Evolutionary conservation across 1,140 invertebrate species (phyloP).

Genomic region (Andrena cerasifolii): DNA sequence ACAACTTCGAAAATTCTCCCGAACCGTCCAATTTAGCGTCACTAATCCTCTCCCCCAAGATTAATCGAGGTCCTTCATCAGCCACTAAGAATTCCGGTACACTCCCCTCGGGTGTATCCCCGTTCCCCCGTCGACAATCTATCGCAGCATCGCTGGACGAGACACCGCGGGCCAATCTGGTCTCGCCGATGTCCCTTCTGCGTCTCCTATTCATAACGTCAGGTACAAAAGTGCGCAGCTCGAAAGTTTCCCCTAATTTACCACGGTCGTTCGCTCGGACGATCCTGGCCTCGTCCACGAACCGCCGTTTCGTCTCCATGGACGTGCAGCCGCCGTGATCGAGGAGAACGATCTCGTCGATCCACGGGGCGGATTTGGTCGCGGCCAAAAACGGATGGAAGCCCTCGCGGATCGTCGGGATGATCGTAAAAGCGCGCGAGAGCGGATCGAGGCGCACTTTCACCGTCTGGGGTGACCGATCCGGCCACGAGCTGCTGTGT

Average conservation of each 20-base stretch:
- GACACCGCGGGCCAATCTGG: slow-evolving; percentile 15
- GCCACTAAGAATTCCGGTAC: slow-evolving; percentile 1
- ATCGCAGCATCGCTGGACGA: slow-evolving; percentile 3
- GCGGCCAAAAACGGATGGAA: slow-evolving; percentile 33
- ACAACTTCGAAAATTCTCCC: too few relatives aligned
- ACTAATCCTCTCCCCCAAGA: background rate
- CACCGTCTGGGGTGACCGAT: slow-evolving; percentile 63
- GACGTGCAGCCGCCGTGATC: slow-evolving; percentile 35
- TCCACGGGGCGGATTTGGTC: slow-evolving; percentile 2
- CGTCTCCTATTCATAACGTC: slow-evolving; percentile 1
- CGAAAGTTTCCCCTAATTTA: slow-evolving; percentile 21
- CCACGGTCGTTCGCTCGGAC: background rate
- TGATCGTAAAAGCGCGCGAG: slow-evolving; percentile 72
- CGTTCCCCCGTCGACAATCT: background rate
- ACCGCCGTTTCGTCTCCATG: slow-evolving; percentile 30
- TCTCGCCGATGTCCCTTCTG: background rate
- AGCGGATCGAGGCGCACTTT: slow-evolving; percentile 70
- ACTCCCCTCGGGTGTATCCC: background rate
- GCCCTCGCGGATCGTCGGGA: slow-evolving; percentile 60
- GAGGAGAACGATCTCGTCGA: slow-evolving; percentile 52
- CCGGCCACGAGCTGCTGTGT: slow-evolving; percentile 73
- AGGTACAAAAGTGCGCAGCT: slow-evolving; percentile 12
- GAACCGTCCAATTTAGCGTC: too few relatives aligned
- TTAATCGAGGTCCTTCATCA: background rate
- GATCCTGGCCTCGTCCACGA: slow-evolving; percentile 2